Percentiles rank a stretch among this genome's conserved stretches.
phyloP scores from a whole-genome alignment of 2,888 invertebrate species.

The Epinotia ramella region DNA sequence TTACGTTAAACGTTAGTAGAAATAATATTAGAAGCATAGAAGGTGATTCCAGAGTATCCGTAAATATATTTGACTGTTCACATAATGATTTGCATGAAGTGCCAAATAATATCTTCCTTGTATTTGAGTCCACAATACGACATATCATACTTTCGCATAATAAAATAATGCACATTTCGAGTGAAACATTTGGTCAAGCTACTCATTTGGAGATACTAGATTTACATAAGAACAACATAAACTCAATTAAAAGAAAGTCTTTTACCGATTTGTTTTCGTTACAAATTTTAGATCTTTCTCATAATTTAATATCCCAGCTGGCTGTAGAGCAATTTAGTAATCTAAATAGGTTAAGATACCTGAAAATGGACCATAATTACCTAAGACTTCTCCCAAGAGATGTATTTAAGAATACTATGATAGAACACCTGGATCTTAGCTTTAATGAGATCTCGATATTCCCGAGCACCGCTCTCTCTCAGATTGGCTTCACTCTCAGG shows the following conservation, averaged over 20 bases:
- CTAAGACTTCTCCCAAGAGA: slow-evolving; percentile 91
- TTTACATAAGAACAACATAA: slow-evolving; percentile 90
- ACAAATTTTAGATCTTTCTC: slow-evolving; percentile 92
- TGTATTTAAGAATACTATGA: slow-evolving; percentile 91
- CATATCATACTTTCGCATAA: slow-evolving; percentile 91
- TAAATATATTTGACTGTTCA: slow-evolving; percentile 89
- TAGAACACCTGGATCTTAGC: slow-evolving; percentile 93
- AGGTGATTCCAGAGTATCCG: slow-evolving; percentile 83
- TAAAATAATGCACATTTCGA: slow-evolving; percentile 88
- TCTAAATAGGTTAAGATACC: slow-evolving; percentile 89
- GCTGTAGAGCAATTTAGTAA: slow-evolving; percentile 93
- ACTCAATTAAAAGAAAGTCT: slow-evolving; percentile 89
- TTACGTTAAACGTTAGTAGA: slow-evolving; percentile 91
- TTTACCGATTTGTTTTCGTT: slow-evolving; percentile 90
- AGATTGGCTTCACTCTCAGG: slow-evolving; percentile 91
- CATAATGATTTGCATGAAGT: slow-evolving; percentile 88
- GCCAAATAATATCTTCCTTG: slow-evolving; percentile 87
- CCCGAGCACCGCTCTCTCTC: slow-evolving; percentile 91
- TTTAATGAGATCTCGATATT: slow-evolving; percentile 92
- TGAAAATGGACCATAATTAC: slow-evolving; percentile 90
- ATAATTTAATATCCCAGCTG: slow-evolving; percentile 90
- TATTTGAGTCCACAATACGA: slow-evolving; percentile 87
- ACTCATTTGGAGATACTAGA: slow-evolving; percentile 90
- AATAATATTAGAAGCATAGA: slow-evolving; percentile 85
- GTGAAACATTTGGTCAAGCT: slow-evolving; percentile 90